phyloP scores from a whole-genome alignment of 1,140 invertebrate genomes.

The Dendrolimus kikuchii region DNA sequence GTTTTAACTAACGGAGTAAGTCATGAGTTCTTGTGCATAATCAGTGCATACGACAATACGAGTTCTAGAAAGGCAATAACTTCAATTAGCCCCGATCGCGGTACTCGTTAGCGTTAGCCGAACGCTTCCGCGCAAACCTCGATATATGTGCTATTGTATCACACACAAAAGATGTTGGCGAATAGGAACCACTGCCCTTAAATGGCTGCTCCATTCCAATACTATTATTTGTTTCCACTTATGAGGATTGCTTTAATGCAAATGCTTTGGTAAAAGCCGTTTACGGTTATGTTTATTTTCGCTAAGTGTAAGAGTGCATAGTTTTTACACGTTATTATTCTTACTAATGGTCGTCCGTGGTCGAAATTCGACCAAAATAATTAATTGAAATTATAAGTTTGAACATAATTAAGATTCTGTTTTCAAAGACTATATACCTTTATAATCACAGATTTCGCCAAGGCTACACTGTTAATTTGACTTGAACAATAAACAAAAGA shows the following conservation, averaged over 20 bases:
- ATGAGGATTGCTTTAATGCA: slow-evolving; percentile 11
- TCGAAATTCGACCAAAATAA: no score
- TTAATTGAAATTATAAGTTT: no score
- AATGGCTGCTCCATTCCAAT: slow-evolving; percentile 33
- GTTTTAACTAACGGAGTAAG: slow-evolving; percentile 26
- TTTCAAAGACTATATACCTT: no score
- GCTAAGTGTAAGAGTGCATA: no score
- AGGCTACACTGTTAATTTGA: no score
- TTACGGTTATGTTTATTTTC: no score
- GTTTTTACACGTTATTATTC: no score
- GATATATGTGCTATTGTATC: slow-evolving; percentile 58
- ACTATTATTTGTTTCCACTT: slow-evolving; percentile 47
- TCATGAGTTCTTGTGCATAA: slow-evolving; percentile 19
- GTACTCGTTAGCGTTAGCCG: slow-evolving; percentile 43
- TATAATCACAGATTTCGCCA: no score
- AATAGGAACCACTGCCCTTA: slow-evolving; percentile 47
- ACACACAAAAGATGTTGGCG: slow-evolving; percentile 49
- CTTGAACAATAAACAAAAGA: no score
- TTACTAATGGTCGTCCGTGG: no score
- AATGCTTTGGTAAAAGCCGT: neutral
- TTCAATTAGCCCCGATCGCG: slow-evolving; percentile 40
- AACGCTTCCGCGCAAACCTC: slow-evolving; percentile 38
- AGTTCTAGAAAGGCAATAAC: slow-evolving; percentile 25
- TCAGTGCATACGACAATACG: no score
- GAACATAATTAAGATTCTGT: no score